Percentiles rank a stretch among this genome's conserved stretches.
Conservation (phyloP, 2,113 vertebrate genomes). For the Platichthys flesus region DNA sequence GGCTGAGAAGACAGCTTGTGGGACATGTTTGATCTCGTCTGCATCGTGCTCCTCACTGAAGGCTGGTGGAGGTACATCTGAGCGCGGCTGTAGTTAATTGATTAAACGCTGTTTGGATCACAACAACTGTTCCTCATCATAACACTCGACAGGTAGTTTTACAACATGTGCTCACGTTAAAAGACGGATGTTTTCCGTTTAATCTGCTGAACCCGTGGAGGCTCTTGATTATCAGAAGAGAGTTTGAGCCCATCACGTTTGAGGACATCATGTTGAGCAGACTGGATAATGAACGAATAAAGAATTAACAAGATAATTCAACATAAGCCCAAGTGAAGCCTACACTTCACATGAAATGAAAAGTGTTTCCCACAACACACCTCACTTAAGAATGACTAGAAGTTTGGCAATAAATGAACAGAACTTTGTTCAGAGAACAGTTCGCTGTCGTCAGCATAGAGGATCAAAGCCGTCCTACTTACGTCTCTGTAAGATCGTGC, state of each 20-base stretch:
- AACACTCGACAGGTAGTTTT: neutral
- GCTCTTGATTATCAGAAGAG: neutral
- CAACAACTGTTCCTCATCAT: neutral
- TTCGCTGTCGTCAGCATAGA: constrained; percentile 28
- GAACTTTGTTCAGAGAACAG: neutral
- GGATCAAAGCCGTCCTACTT: constrained; percentile 67
- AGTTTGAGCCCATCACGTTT: too few relatives aligned
- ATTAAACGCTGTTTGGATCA: constrained; percentile 26
- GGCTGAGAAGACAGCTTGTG: constrained; percentile 23
- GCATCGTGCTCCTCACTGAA: neutral
- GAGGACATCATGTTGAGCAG: too few relatives aligned
- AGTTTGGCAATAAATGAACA: neutral
- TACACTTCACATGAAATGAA: too few relatives aligned
- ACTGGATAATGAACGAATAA: too few relatives aligned
- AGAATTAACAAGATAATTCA: too few relatives aligned
- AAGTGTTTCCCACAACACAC: too few relatives aligned
- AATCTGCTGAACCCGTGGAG: neutral
- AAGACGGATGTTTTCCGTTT: neutral
- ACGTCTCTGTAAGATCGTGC: constrained; percentile 90
- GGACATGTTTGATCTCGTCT: constrained; percentile 1
- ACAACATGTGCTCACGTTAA: neutral
- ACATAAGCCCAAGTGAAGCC: too few relatives aligned
- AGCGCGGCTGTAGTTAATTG: neutral
- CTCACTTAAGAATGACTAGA: too few relatives aligned
- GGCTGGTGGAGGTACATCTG: neutral